phyloP scores from a whole-genome alignment of 2,888 invertebrate genomes.

The Xylota segnis region DNA sequence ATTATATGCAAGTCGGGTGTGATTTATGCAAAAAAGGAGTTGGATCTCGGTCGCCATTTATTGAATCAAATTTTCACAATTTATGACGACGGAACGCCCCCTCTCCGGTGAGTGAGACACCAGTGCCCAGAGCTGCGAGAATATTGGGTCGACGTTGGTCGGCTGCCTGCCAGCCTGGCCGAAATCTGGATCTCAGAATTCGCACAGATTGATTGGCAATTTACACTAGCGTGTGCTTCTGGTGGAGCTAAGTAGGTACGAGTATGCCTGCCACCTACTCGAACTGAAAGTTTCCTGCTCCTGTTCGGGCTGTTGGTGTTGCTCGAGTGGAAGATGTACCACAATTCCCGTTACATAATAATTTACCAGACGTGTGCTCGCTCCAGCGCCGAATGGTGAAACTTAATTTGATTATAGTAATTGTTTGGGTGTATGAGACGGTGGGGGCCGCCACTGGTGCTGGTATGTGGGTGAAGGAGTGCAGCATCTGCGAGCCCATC shows the following conservation, averaged over 20 bases:
- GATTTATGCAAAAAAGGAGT: constrained; percentile 71
- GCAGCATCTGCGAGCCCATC: constrained; percentile 3
- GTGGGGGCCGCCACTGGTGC: neutral
- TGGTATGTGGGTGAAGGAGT: constrained; percentile 50
- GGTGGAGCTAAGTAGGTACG: constrained; percentile 39
- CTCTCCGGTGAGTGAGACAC: neutral
- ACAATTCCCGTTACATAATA: constrained; percentile 74
- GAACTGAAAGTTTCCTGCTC: constrained; percentile 57
- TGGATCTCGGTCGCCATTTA: constrained; percentile 52
- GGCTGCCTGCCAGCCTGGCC: neutral
- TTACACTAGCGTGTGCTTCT: constrained; percentile 63
- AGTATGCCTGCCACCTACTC: constrained; percentile 62
- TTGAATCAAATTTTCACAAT: constrained; percentile 70
- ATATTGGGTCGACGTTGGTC: constrained; percentile 27
- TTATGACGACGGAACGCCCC: constrained; percentile 61
- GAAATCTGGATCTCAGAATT: constrained; percentile 53
- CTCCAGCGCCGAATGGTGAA: constrained; percentile 63
- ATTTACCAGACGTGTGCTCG: constrained; percentile 64
- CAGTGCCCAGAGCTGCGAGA: neutral
- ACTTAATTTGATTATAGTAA: constrained; percentile 71
- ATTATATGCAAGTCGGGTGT: constrained; percentile 58
- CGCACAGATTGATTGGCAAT: constrained; percentile 70
- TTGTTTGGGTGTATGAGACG: constrained; percentile 30
- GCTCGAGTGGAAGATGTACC: constrained; percentile 33
- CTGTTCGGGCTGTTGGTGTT: neutral